A percentile compares a stretch with the other conserved stretches of the same genome.
phyloP scores from a whole-genome alignment of 2,888 invertebrate species.

The Allygus modestus region DNA sequence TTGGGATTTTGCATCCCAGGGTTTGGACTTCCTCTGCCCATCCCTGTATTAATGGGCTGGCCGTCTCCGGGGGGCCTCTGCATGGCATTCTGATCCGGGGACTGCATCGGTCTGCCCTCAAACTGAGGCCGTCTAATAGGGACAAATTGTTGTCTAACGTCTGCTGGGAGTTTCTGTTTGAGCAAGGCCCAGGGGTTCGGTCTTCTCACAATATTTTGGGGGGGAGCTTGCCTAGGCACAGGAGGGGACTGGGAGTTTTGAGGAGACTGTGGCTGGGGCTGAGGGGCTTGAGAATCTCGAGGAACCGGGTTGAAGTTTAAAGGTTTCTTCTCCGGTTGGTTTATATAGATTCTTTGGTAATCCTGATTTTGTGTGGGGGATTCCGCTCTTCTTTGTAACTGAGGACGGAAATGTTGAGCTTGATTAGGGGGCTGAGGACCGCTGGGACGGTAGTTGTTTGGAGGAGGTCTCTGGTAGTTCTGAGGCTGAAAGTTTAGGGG shows the following conservation, averaged over 20 bases:
- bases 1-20: slow-evolving; percentile 42
- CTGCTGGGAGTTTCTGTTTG: slow-evolving; percentile 69
- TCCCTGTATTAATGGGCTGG: slow-evolving; percentile 15
- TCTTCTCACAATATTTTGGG: slow-evolving; percentile 64
- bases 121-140: slow-evolving; percentile 68
- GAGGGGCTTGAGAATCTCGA: slow-evolving; percentile 45
- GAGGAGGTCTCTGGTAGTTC: slow-evolving; percentile 53
- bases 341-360: slow-evolving; percentile 37
- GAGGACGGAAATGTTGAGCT: slow-evolving; percentile 47
- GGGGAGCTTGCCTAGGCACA: slow-evolving; percentile 56
- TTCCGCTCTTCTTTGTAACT: slow-evolving; percentile 41
- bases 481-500: slow-evolving; percentile 65
- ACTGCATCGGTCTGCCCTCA: slow-evolving; percentile 61
- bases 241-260: slow-evolving; percentile 62
- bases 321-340: slow-evolving; percentile 71
- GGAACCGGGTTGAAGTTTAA: slow-evolving; percentile 70
- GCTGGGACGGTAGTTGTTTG: slow-evolving; percentile 48
- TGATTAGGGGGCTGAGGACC: slow-evolving; percentile 49
- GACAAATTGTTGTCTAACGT: slow-evolving; percentile 65
- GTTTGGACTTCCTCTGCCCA: slow-evolving; percentile 31
- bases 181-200: slow-evolving; percentile 70
- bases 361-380: slow-evolving; percentile 35
- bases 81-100: slow-evolving; percentile 44
- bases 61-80: slow-evolving; percentile 57
- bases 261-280: slow-evolving; percentile 73